These are phyloP conservation scores for Semaprochilodus insignis DNA, from an alignment of 2,797 vertebrate species.

Conservation along the genomic window DNA sequence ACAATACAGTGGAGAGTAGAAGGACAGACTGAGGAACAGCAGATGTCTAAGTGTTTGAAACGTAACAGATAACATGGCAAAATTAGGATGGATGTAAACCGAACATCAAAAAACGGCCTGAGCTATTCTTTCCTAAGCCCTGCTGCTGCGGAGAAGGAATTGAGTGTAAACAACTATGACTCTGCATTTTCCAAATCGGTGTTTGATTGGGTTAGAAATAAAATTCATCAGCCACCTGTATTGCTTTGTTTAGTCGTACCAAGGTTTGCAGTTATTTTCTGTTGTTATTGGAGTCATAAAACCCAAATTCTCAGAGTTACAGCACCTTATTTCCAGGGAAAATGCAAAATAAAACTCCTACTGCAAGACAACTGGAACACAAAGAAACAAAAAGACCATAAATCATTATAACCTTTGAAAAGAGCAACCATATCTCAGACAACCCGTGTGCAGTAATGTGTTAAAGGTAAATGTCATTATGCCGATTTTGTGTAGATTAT, in stretches of 20 bases:
- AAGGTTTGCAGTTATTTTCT: background rate
- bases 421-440: too few species aligned
- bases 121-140: background rate
- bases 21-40: background rate
- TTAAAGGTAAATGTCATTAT: too few species aligned
- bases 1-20: background rate
- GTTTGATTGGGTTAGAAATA: constrained; percentile 1
- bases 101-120: background rate
- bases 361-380: too few species aligned
- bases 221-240: background rate
- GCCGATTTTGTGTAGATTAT: too few species aligned
- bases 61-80: background rate
- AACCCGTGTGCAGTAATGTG: too few species aligned
- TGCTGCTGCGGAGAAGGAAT: background rate
- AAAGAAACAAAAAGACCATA: too few species aligned
- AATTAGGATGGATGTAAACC: background rate
- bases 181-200: constrained; percentile 16
- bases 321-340: too few species aligned
- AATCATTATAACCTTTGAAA: too few species aligned
- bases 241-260: background rate
- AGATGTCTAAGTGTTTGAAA: background rate
- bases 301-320: too few species aligned
- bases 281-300: background rate
- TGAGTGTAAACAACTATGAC: constrained; percentile 39
- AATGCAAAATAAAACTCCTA: too few species aligned